Percentiles rank a stretch among this genome's conserved stretches.
Conservation (phyloP, 2,888 invertebrate species). For the Mythimna impura region DNA sequence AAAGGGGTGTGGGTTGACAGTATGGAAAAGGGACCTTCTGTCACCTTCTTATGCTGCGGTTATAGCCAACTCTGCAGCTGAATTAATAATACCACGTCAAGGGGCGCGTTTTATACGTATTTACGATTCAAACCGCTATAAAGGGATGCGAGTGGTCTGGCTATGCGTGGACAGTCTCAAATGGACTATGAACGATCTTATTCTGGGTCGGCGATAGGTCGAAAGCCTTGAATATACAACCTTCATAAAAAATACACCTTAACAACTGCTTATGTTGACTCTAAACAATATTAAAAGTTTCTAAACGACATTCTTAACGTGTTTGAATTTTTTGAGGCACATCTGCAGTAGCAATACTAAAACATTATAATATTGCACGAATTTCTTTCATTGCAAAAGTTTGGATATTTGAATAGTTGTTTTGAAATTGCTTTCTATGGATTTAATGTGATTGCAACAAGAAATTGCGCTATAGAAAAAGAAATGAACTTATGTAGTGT, state of each 20-base stretch:
- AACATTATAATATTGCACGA: slow-evolving; percentile 20
- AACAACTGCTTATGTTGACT: slow-evolving; percentile 14
- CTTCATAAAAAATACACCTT: slow-evolving; percentile 49
- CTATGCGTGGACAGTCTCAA: slow-evolving; percentile 42
- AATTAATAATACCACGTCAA: slow-evolving; percentile 76
- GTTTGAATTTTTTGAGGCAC: slow-evolving; percentile 5
- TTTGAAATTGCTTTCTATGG: slow-evolving; percentile 1
- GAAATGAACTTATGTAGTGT: too few relatives aligned
- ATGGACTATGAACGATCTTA: slow-evolving; percentile 50
- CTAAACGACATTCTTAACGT: slow-evolving; percentile 20
- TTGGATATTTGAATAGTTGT: slow-evolving; percentile 16
- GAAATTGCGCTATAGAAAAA: neutral
- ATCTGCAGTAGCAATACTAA: slow-evolving; percentile 23
- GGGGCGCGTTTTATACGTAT: slow-evolving; percentile 71
- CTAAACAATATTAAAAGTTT: slow-evolving; percentile 29
- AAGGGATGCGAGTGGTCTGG: slow-evolving; percentile 47
- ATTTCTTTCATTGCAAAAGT: slow-evolving; percentile 13
- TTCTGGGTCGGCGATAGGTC: slow-evolving; percentile 26
- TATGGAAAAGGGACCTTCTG: slow-evolving; percentile 35
- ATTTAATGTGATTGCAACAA: neutral
- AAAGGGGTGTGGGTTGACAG: neutral
- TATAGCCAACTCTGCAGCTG: slow-evolving; percentile 63
- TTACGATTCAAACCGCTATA: slow-evolving; percentile 67
- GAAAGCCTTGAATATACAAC: slow-evolving; percentile 41
- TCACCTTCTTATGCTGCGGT: slow-evolving; percentile 16